Evolutionary conservation across 2,797 vertebrate genomes (phyloP).

Genomic region (Phrynocephalus guinanensis): DNA sequence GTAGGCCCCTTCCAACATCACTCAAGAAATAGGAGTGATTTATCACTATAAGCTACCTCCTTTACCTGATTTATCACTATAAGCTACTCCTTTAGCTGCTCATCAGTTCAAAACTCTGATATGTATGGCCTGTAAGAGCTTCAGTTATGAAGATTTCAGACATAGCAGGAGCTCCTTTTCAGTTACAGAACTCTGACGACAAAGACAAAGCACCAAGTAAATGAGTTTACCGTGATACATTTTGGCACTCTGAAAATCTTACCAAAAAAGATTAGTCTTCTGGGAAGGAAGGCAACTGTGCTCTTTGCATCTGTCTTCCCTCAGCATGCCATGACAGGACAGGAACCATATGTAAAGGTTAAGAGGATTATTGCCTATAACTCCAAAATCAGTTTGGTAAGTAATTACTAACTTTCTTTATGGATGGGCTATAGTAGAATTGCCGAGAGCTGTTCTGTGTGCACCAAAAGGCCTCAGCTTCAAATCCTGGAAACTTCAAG

Average conservation of each 20-base stretch:
- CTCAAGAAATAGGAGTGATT: neutral
- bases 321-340: conserved; percentile 39
- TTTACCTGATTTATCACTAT: conserved; percentile 22
- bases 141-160: conserved; percentile 64
- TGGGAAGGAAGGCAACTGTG: conserved; percentile 47
- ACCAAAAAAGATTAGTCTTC: conserved; percentile 52
- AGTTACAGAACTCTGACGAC: conserved; percentile 21
- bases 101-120: neutral
- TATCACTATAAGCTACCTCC: conserved; percentile 12
- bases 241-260: conserved; percentile 45
- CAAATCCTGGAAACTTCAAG: no score
- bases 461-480: neutral
- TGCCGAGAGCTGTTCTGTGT: neutral
- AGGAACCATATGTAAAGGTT: conserved; percentile 30
- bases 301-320: conserved; percentile 9
- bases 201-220: conserved; percentile 41
- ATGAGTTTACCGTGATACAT: conserved; percentile 50
- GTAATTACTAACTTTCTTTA: conserved; percentile 22
- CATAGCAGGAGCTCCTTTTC: conserved; percentile 53
- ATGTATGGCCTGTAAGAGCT: conserved; percentile 33
- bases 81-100: neutral
- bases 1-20: no score
- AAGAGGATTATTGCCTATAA: conserved; percentile 25
- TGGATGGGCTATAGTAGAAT: neutral
- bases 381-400: conserved; percentile 43